These are phyloP conservation scores for Alectura lathami DNA, from an alignment of 2,113 vertebrate species.

Conservation along the genomic window DNA sequence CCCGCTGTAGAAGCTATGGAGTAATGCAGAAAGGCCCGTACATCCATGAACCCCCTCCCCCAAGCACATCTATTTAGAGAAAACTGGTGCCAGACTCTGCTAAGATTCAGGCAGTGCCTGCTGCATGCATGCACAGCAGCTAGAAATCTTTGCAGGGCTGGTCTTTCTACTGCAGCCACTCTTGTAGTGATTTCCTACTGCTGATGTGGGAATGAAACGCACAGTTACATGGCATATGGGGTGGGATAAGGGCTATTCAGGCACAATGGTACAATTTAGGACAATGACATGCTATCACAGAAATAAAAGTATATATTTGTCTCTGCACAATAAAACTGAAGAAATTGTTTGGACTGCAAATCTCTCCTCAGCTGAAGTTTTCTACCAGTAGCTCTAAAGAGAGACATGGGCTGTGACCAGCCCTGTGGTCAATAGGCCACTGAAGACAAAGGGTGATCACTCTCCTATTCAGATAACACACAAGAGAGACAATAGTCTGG, in stretches of 20 bases:
- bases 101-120: background rate
- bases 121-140: background rate
- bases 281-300: background rate
- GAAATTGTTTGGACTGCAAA: background rate
- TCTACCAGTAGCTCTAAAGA: background rate
- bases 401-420: background rate
- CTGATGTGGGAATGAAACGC: background rate
- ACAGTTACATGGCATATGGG: background rate
- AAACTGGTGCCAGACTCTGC: background rate
- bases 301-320: background rate
- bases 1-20: background rate
- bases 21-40: background rate
- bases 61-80: background rate
- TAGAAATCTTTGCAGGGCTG: background rate
- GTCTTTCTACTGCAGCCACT: background rate
- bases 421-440: background rate
- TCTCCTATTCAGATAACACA: background rate
- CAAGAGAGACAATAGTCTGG: background rate
- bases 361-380: background rate
- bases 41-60: background rate
- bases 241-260: background rate
- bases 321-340: background rate
- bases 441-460: background rate
- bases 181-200: background rate
- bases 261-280: background rate